phyloP scores from a whole-genome alignment of 1,140 invertebrate genomes.

The Dicyema japonicum region DNA sequence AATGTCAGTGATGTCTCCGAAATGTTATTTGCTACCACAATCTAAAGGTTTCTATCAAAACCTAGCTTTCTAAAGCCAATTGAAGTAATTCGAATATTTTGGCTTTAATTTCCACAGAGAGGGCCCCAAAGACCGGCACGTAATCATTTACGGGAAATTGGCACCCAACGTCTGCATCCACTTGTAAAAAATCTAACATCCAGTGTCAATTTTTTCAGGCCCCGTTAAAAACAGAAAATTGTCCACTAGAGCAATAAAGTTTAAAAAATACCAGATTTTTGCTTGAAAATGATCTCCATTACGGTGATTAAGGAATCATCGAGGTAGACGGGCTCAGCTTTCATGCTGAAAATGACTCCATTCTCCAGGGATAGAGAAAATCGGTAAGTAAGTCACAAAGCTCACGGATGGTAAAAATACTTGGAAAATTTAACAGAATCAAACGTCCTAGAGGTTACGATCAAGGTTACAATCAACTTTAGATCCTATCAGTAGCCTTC shows the following conservation, averaged over 20 bases:
- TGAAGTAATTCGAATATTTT: constrained; percentile 84
- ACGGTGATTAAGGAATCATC: constrained; percentile 86
- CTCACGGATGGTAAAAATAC: constrained; percentile 12
- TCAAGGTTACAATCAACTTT: constrained; percentile 22
- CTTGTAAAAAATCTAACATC: constrained; percentile 86
- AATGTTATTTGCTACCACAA: constrained; percentile 94
- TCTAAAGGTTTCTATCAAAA: constrained; percentile 15
- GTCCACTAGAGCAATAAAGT: constrained; percentile 27
- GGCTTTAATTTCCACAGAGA: constrained; percentile 94
- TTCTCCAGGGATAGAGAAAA: constrained; percentile 31
- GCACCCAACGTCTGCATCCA: constrained; percentile 81
- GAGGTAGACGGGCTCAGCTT: constrained; percentile 86
- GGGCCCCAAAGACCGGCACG: constrained; percentile 81
- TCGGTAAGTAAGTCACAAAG: constrained; percentile 9
- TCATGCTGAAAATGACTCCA: constrained; percentile 78
- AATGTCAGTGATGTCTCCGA: constrained; percentile 94
- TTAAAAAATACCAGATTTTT: constrained; percentile 69
- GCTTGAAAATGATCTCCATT: constrained; percentile 89
- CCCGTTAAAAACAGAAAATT: constrained; percentile 70
- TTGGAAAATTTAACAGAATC: constrained; percentile 26
- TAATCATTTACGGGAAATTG: constrained; percentile 81
- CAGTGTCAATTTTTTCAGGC: constrained; percentile 93
- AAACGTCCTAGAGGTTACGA: constrained; percentile 23
- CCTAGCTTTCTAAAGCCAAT: constrained; percentile 60
- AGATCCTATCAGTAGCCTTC: constrained; percentile 39